Conservation (phyloP, 2,888 invertebrate species). For the Scaptomyza caliginosa region DNA sequence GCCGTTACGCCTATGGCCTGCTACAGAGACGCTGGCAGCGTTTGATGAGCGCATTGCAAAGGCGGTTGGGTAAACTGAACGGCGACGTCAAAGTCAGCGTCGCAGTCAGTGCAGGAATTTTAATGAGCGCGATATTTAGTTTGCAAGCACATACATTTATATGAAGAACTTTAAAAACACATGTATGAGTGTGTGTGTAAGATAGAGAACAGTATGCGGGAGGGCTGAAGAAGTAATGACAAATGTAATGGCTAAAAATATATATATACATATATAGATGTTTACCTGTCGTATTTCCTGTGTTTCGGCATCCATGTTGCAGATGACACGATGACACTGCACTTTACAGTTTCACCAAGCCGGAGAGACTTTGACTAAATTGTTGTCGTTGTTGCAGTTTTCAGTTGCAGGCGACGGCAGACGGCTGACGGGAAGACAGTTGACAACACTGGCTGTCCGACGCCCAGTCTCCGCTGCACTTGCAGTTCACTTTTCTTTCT, state of each 20-base stretch:
- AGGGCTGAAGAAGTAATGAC: conserved; percentile 9
- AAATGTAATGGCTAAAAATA: conserved; percentile 50
- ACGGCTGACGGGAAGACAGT: conserved; percentile 36
- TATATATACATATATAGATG: neutral
- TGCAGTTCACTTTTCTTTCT: conserved; percentile 70
- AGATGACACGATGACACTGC: conserved; percentile 45
- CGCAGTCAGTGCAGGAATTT: conserved; percentile 62
- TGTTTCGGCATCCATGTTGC: conserved; percentile 82
- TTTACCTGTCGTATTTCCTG: conserved; percentile 84
- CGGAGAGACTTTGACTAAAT: conserved; percentile 29
- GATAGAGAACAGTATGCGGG: neutral
- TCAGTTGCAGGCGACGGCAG: conserved; percentile 9
- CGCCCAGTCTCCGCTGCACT: conserved; percentile 72
- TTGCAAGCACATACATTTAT: conserved; percentile 14
- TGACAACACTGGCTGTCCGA: conserved; percentile 68
- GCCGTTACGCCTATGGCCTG: conserved; percentile 54
- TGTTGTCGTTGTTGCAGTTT: conserved; percentile 31
- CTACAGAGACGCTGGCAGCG: conserved; percentile 48
- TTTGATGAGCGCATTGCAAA: conserved; percentile 64
- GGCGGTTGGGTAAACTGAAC: conserved; percentile 44
- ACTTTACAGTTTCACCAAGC: conserved; percentile 32
- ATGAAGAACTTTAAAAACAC: too few species aligned
- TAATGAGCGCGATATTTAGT: conserved; percentile 69
- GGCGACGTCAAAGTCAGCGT: conserved; percentile 15
- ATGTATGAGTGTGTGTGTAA: conserved; percentile 5